Conservation (phyloP, 1,140 invertebrate genomes). For the Thalassaphorura encarpata region DNA sequence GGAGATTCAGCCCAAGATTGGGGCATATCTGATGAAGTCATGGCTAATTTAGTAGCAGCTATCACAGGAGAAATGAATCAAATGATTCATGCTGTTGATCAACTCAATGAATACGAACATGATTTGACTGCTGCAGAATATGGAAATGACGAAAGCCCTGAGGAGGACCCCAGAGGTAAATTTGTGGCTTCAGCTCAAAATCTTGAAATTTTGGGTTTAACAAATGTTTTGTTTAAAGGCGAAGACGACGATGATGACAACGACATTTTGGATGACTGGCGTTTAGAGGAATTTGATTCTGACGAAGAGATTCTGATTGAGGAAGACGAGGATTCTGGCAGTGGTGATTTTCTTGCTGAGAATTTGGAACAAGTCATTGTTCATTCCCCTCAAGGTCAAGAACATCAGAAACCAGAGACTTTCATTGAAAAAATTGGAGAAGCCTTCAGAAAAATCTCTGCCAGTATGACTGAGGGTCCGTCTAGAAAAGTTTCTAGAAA, state of each 20-base stretch:
- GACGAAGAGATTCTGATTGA: slow-evolving; percentile 24
- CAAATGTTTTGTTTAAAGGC: not conserved
- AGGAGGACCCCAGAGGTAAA: not conserved
- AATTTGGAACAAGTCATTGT: not conserved
- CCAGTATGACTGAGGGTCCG: not conserved
- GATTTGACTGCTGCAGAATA: not conserved
- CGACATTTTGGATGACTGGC: slow-evolving; percentile 3
- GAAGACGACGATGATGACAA: not conserved
- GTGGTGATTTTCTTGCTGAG: no score
- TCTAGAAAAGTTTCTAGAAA: not conserved
- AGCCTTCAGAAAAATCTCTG: not conserved
- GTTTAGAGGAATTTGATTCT: slow-evolving; percentile 13
- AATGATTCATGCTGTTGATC: slow-evolving; percentile 27
- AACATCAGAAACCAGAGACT: not conserved
- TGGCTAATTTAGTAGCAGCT: slow-evolving; percentile 15
- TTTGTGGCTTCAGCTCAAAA: not conserved
- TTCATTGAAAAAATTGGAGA: not conserved
- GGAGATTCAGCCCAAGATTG: not conserved
- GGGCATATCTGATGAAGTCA: slow-evolving; percentile 10
- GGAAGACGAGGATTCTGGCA: not conserved
- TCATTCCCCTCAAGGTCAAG: not conserved
- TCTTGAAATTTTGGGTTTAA: not conserved
- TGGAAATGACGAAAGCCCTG: not conserved
- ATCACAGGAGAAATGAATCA: slow-evolving; percentile 17
- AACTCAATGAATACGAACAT: slow-evolving; percentile 21